Conservation (phyloP, 1,140 invertebrate genomes). For the Bombus vancouverensis region DNA sequence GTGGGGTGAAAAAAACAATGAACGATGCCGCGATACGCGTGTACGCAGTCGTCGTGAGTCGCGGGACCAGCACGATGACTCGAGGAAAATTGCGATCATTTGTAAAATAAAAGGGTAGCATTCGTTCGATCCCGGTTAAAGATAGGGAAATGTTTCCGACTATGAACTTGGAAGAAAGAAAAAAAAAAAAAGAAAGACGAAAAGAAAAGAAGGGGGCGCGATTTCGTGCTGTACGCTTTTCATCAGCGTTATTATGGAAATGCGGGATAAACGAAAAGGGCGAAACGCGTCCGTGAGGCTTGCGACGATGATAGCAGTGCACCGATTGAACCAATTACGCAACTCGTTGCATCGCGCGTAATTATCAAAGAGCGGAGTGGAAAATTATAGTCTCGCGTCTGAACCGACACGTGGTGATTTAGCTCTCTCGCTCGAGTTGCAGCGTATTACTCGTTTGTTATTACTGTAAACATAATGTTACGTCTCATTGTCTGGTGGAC, state of each 20-base stretch:
- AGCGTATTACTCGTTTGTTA: slow-evolving; percentile 26
- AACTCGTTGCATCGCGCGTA: slow-evolving; percentile 35
- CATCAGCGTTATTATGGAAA: background rate
- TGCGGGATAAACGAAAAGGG: background rate
- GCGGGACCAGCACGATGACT: background rate
- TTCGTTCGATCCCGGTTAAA: background rate
- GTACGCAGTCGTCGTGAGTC: background rate
- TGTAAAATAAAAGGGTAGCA: slow-evolving; percentile 18
- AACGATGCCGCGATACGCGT: too few relatives aligned
- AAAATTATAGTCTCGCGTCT: slow-evolving; percentile 12
- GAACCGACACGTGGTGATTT: slow-evolving; percentile 31
- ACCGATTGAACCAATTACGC: slow-evolving; percentile 32
- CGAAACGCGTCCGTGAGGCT: background rate
- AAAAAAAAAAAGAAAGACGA: accelerated
- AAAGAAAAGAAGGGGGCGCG: background rate
- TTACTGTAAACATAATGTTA: slow-evolving; percentile 33
- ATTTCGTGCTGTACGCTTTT: background rate
- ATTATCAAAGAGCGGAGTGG: slow-evolving; percentile 47
- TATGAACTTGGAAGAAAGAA: background rate
- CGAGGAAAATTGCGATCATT: slow-evolving; percentile 10
- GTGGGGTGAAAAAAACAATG: background rate
- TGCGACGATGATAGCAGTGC: background rate
- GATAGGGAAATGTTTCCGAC: slow-evolving; percentile 10
- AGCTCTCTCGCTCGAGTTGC: slow-evolving; percentile 10
- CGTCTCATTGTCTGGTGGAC: background rate